phyloP scores from a whole-genome alignment of 2,113 vertebrate species.

The Pseudorectes ferrugineus region DNA sequence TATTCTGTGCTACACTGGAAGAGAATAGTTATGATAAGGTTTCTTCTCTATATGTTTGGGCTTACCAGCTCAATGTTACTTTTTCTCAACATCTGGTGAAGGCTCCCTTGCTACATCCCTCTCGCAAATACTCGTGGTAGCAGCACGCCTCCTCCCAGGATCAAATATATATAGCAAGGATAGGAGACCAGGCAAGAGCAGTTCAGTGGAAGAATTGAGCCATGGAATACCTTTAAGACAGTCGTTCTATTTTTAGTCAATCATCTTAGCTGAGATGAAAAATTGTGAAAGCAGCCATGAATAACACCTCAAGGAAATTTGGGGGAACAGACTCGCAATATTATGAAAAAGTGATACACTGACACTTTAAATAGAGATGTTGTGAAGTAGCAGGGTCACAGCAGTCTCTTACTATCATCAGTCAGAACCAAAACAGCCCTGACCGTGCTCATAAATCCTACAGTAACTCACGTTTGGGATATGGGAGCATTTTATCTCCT shows the following conservation, averaged over 20 bases:
- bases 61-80: background rate
- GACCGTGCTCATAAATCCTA: background rate
- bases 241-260: background rate
- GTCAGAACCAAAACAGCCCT: background rate
- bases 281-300: background rate
- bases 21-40: background rate
- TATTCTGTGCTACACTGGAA: background rate
- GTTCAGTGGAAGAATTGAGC: background rate
- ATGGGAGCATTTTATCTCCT: background rate
- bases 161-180: background rate
- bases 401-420: background rate
- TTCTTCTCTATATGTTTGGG: background rate
- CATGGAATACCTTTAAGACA: background rate
- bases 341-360: background rate
- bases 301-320: background rate
- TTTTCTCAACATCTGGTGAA: background rate
- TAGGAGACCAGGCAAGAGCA: background rate
- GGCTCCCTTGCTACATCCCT: background rate
- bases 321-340: background rate
- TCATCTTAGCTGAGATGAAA: background rate
- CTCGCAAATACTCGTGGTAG: accelerated
- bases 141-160: background rate
- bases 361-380: background rate
- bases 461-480: background rate
- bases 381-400: background rate